Evolutionary conservation across 2,888 invertebrate species (phyloP), one percentile per base, ranked within the genome.

Genomic region (Rhabditoides inermis): DNA sequence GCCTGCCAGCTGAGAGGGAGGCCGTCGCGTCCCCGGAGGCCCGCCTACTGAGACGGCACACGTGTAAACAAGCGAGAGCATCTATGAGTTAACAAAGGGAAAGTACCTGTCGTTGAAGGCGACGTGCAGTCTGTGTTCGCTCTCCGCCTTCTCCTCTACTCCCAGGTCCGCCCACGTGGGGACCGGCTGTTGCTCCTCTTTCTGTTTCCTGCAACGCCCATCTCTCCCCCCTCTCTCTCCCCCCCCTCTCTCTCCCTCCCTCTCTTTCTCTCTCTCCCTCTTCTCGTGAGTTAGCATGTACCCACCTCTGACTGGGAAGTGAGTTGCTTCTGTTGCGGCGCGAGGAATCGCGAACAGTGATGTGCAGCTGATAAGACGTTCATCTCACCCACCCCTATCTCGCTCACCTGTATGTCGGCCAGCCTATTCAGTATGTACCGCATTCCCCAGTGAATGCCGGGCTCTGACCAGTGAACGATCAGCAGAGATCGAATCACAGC

Each of bases 371-470:
- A n/a, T n/a, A n/a, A n/a, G n/a, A n/a, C n/a, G n/a, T n/a, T n/a
- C n/a, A n/a, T n/a, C n/a, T n/a, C n/a, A n/a, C 15, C 32, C 32
- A 10, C 15, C 32, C 32, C 7, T 10, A 32, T 32, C 5, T 5
- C 23, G 2, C 25, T 6, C 30, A 57, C 57, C 53, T 68, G 67
- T 23, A 80, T 77, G 53, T 80, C 79, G n/a, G 78, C 63, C 32
- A 81, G 68, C 20, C 80, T 53, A 55, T 76, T 70, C 37, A 72
- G 57, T 10, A 76, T 56, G 53, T 87, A 94, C 77, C 89, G 88
- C 28, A 95, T 79, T 15, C 90, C 91, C 98, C 98, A 98, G 77
- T 88, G 89, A 12, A 95, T 86, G 0, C 98, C 98, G 77, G 95
- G 94, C 77, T 95, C 94, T 76, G 89, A 87, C 98, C 98, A 99